phyloP scores from a whole-genome alignment of 2,888 invertebrate species.

The Cartodere bifasciata region DNA sequence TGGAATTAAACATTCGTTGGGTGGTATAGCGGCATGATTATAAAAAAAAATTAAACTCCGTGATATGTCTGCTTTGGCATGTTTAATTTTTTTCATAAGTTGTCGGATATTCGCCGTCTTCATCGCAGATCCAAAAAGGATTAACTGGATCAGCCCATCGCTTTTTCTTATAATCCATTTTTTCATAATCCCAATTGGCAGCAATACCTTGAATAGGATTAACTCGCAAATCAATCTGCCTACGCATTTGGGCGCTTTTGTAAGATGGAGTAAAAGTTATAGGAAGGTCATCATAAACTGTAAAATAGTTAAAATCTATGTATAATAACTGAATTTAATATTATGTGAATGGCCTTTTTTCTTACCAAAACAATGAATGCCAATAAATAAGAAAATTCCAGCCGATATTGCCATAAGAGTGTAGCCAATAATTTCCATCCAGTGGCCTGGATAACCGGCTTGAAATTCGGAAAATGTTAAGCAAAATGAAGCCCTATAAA shows the following conservation, averaged over 20 bases:
- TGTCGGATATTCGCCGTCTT: too few species aligned
- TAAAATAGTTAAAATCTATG: too few species aligned
- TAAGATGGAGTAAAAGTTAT: conserved; percentile 56
- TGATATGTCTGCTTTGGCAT: too few species aligned
- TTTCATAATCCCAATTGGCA: conserved; percentile 82
- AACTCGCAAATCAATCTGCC: conserved; percentile 60
- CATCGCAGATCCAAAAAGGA: too few species aligned
- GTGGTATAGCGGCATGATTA: too few species aligned
- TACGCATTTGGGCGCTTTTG: conserved; percentile 62
- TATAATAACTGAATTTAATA: too few species aligned
- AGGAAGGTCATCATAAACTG: conserved; percentile 52
- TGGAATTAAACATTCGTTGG: too few species aligned
- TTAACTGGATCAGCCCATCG: too few species aligned
- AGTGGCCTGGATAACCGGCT: conserved; percentile 52
- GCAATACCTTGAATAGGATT: conserved; percentile 70
- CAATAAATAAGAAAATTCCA: conserved; percentile 50
- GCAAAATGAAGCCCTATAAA: conserved; percentile 58
- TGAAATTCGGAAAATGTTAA: conserved; percentile 56
- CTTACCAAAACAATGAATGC: conserved; percentile 47
- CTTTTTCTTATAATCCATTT: conserved; percentile 65
- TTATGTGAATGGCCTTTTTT: too few species aligned
- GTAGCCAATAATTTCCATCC: conserved; percentile 43
- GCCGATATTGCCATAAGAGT: conserved; percentile 36
- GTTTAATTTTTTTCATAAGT: too few species aligned
- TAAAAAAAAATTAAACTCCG: too few species aligned